Evolutionary conservation across 2,888 invertebrate species (phyloP).

Genomic region (Drosophila prolongata): DNA sequence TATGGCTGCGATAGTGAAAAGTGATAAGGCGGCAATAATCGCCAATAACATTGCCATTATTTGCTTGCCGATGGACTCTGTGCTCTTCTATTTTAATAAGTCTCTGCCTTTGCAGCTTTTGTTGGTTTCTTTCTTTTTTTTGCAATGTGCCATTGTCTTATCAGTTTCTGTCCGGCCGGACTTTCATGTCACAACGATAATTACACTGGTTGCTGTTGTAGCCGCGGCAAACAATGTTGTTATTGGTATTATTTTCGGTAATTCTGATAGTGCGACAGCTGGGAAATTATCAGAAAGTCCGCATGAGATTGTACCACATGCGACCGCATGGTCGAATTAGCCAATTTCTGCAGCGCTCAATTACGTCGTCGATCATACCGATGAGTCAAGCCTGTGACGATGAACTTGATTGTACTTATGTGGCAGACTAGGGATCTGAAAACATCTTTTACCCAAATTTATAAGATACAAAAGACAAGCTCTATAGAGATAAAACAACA

Average conservation of each 20-base stretch:
- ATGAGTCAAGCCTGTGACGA: slow-evolving; percentile 1
- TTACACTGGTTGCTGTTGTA: slow-evolving; percentile 7
- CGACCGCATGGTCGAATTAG: slow-evolving; percentile 10
- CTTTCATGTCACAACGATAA: slow-evolving; percentile 25
- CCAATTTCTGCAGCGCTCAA: slow-evolving; percentile 11
- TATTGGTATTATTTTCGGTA: slow-evolving; percentile 21
- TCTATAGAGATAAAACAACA: too few relatives aligned
- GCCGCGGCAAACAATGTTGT: slow-evolving; percentile 7
- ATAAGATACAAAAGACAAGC: too few relatives aligned
- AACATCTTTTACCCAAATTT: too few relatives aligned
- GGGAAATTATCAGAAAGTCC: slow-evolving; percentile 16
- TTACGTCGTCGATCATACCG: background rate
- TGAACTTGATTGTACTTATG: background rate
- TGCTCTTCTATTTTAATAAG: background rate
- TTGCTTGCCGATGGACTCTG: slow-evolving; percentile 6
- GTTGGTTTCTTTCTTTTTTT: background rate
- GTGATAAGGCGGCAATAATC: slow-evolving; percentile 7
- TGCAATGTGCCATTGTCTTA: slow-evolving; percentile 18
- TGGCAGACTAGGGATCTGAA: background rate
- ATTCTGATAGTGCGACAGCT: slow-evolving; percentile 23
- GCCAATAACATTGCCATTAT: slow-evolving; percentile 13
- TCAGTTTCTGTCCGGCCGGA: slow-evolving; percentile 16
- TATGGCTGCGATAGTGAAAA: slow-evolving; percentile 4
- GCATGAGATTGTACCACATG: slow-evolving; percentile 16
- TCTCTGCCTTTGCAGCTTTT: background rate